Percentiles rank a stretch among this genome's conserved stretches.
Evolutionary conservation across 2,113 vertebrate genomes (phyloP).

Genomic region (Eulacestoma nigropectus): DNA sequence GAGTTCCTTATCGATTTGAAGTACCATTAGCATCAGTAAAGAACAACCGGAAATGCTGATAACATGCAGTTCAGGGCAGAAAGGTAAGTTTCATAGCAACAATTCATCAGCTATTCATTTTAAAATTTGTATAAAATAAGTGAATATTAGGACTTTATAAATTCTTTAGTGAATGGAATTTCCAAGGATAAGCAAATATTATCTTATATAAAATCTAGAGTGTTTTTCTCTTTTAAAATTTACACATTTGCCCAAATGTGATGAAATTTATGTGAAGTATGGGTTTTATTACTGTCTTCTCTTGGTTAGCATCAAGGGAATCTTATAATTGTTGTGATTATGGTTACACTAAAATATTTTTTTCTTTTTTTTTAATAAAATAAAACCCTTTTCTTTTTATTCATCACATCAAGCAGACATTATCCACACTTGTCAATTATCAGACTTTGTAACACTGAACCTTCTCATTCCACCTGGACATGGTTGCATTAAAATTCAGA

Average conservation of each 20-base stretch:
- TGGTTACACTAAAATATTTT: background rate
- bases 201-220: background rate
- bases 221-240: background rate
- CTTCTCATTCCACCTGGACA: background rate
- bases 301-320: background rate
- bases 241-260: background rate
- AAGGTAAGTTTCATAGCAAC: constrained; percentile 1
- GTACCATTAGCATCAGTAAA: background rate
- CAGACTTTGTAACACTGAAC: background rate
- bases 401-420: background rate
- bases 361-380: background rate
- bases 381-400: background rate
- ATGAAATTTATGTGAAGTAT: background rate
- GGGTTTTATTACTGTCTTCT: background rate
- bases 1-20: background rate
- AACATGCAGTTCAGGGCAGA: background rate
- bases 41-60: background rate
- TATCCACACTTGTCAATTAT: constrained; percentile 20
- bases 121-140: background rate
- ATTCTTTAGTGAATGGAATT: background rate
- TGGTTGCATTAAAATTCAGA: constrained; percentile 12
- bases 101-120: background rate
- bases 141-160: background rate
- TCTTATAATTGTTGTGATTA: constrained; percentile 11
- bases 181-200: background rate